Base-by-base conservation (phyloP, 2,113 vertebrate species). In the Thinocorus orbignyianus region DNA sequence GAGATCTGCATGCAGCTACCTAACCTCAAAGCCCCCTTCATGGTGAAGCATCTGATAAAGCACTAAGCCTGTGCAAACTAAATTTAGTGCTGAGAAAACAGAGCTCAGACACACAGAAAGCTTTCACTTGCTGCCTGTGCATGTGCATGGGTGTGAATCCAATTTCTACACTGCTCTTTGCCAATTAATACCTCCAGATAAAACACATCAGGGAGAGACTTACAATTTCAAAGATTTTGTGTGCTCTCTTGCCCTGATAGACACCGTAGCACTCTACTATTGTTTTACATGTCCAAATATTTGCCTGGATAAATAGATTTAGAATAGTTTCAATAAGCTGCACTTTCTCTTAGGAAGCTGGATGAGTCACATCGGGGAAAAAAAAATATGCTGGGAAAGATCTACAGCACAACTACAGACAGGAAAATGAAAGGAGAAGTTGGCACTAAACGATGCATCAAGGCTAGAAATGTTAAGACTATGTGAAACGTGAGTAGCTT, bases 281-380 rank as follows among this genome's bases (percentile, higher is more conserved):
- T 74, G 37, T 20, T 96, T 91, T 68, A 93, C 72, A 88, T 82
- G 92, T 94, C 86, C 94, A 97, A 96, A 96, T 96, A 96, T 97
- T 97, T 97, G 90, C 92, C 92, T 66, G 88, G 86, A 78, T 96
- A 90, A 96, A 92, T 86, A 97, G 95, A 80, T 87, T 82, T 88
- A 74, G 77, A 93, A 57, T 15, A 80, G 81, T 91, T 95, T 94
- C 90, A 93, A 89, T 70, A 96, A 90, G 92, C 81, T 95, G 71
- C 54, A 37, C 60, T 91, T 85, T 73, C 62, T 69, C 72, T 60
- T 65, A 35, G 64, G 86, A 91, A 95, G 41, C 78, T 81, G 81
- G 26, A 57, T 94, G 86, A 95, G 77, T 93, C 86, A 81, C 51
- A 48, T 9, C 1, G 13, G 52, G 7, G 20, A 25, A 58, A 65